phyloP scores from a whole-genome alignment of 1,140 invertebrate species.

The Phymorhynchus buccinoides region DNA sequence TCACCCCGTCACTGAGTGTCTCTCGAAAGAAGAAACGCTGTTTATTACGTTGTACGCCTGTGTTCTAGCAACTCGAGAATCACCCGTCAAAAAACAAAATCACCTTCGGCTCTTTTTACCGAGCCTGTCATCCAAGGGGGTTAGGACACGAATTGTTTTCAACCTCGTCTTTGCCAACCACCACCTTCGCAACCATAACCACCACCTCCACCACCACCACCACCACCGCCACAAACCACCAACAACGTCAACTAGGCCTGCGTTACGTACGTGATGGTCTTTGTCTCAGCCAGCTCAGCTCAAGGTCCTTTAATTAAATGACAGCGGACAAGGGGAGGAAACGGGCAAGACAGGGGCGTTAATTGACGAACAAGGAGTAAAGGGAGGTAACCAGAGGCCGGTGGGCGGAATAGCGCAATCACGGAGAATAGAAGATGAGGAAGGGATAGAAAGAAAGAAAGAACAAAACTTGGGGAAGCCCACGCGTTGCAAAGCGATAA shows the following conservation, averaged over 20 bases:
- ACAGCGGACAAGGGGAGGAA: constrained; percentile 4
- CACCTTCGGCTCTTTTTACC: neutral
- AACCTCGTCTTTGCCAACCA: neutral
- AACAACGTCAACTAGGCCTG: neutral
- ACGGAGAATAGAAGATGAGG: neutral
- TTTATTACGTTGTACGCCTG: neutral
- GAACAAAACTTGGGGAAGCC: neutral
- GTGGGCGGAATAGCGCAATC: neutral
- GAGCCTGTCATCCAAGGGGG: neutral
- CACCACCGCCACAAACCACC: too few relatives aligned
- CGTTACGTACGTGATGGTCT: neutral
- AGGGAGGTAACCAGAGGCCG: neutral
- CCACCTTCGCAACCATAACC: too few relatives aligned
- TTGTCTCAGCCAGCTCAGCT: neutral
- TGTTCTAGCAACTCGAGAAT: neutral
- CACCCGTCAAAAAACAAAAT: neutral
- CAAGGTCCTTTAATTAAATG: constrained; percentile 1
- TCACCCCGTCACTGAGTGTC: neutral
- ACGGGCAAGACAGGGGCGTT: neutral
- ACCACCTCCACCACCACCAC: too few relatives aligned
- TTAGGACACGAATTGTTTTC: neutral
- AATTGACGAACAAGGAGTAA: constrained; percentile 3
- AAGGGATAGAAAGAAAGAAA: neutral
- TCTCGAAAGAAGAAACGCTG: neutral
- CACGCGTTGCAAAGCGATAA: neutral